A percentile compares a stretch with the other conserved stretches of the same genome.
Conservation (phyloP, 2,113 vertebrate species). For the Vulpes lagopus region DNA sequence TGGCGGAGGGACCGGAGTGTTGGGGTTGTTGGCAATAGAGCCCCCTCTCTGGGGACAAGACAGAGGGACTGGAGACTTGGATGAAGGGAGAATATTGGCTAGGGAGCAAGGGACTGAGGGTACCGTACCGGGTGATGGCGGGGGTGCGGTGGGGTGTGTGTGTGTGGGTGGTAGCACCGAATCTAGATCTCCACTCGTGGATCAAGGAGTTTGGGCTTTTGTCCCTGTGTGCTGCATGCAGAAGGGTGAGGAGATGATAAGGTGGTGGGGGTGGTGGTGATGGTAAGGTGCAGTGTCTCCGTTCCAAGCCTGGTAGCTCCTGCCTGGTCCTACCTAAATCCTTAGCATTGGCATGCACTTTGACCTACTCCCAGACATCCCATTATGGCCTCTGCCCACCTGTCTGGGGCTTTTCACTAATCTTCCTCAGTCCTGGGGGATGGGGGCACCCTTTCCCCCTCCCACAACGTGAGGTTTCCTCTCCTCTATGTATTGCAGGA, state of each 20-base stretch:
- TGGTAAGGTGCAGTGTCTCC: background rate
- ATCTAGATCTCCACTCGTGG: background rate
- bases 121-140: no score
- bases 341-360: background rate
- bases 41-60: background rate
- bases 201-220: background rate
- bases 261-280: background rate
- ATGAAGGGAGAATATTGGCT: background rate
- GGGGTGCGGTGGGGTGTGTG: no score
- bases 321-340: background rate
- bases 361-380: background rate
- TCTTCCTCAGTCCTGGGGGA: background rate
- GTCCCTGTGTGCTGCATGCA: background rate
- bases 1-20: background rate
- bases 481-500: background rate
- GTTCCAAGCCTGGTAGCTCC: background rate
- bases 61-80: background rate
- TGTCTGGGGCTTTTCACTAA: background rate
- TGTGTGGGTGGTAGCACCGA: background rate
- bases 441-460: background rate
- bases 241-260: background rate
- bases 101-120: background rate
- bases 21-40: background rate
- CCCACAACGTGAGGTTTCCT: background rate
- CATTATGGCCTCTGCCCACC: background rate